These are phyloP conservation scores for Antedon mediterranea DNA, from an alignment of 53 echinoderm and acorn worm genomes.

Conservation along the genomic window DNA sequence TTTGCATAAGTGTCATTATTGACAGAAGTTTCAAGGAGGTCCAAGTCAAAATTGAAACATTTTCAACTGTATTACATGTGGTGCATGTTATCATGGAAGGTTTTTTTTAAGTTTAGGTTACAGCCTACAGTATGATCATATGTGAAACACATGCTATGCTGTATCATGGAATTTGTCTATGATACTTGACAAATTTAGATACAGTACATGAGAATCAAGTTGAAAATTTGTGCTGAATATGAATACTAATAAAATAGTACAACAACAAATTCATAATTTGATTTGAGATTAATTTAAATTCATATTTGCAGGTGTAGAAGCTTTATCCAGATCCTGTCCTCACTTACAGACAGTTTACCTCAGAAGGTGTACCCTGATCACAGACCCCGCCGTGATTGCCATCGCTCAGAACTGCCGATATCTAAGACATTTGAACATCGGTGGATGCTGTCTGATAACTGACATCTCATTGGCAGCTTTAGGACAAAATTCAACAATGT, in stretches of 20 bases:
- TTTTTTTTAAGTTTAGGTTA: background rate
- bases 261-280: no score
- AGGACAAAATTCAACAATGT: constrained; percentile 57
- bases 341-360: constrained; percentile 44
- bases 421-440: constrained; percentile 69
- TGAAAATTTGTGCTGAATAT: no score
- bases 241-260: no score
- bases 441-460: constrained; percentile 54
- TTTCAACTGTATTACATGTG: no score
- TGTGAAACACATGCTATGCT: no score
- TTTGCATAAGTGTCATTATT: no score
- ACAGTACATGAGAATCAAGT: no score
- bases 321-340: constrained; percentile 55
- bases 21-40: no score
- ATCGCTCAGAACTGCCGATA: constrained; percentile 58
- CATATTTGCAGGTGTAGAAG: constrained; percentile 48
- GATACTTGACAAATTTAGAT: no score
- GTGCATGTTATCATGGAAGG: no score
- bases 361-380: constrained; percentile 55
- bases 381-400: constrained; percentile 43
- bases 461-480: constrained; percentile 74
- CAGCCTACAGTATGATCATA: background rate
- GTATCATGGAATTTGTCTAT: background rate
- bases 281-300: background rate
- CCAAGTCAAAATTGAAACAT: no score